These are phyloP conservation scores for Terrapene triunguis DNA, from an alignment of 2,113 vertebrate genomes.

Conservation along the genomic window DNA sequence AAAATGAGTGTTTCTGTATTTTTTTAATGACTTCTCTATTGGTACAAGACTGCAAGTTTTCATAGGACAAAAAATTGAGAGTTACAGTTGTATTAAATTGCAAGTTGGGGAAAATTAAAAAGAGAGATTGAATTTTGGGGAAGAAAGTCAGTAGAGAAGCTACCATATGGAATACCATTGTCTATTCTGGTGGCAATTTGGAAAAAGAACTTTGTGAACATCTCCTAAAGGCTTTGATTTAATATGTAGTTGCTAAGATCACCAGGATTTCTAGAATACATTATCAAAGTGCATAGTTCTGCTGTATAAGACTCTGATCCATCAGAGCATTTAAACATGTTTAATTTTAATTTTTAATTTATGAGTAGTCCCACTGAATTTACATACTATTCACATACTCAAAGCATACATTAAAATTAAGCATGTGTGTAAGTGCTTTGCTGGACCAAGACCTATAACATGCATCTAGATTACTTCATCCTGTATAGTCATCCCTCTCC, in stretches of 20 bases:
- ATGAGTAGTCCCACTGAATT: too few species aligned
- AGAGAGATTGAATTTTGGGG: not conserved
- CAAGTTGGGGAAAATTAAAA: not conserved
- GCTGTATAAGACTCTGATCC: too few species aligned
- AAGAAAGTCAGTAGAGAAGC: not conserved
- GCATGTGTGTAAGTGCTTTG: too few species aligned
- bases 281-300: too few species aligned
- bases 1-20: not conserved
- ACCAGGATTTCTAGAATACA: too few species aligned
- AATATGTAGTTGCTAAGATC: not conserved
- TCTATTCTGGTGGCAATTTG: not conserved
- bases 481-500: not conserved
- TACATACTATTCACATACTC: too few species aligned
- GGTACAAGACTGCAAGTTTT: not conserved
- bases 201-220: not conserved
- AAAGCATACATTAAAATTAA: too few species aligned
- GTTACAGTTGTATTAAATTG: not conserved
- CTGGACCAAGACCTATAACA: too few species aligned
- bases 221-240: not conserved
- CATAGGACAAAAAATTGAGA: not conserved
- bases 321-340: too few species aligned
- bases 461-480: too few species aligned
- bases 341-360: too few species aligned
- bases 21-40: not conserved
- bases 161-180: not conserved